Evolutionary conservation across 2,888 invertebrate genomes (phyloP).

Genomic region (Spicauda simplicius): DNA sequence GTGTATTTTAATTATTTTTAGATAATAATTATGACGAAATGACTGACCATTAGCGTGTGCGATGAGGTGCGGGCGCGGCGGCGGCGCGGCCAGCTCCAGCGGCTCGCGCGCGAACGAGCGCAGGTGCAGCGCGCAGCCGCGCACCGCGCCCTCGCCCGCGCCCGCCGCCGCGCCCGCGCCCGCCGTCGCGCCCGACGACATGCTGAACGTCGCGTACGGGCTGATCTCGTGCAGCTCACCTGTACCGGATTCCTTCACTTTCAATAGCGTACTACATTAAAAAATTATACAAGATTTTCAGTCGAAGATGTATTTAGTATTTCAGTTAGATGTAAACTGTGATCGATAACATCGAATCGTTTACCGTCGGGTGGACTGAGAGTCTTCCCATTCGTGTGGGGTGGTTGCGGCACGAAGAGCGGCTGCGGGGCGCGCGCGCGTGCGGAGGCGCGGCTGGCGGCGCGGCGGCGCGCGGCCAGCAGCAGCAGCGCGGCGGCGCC

Average conservation of each 20-base stretch:
- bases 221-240: conserved; percentile 89
- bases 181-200: conserved; percentile 71
- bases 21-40: background rate
- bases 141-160: conserved; percentile 64
- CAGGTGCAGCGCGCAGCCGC: conserved; percentile 75
- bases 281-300: no score
- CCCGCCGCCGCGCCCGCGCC: conserved; percentile 58
- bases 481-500: conserved; percentile 43
- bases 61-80: conserved; percentile 62
- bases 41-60: conserved; percentile 54
- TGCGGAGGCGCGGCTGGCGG: conserved; percentile 43
- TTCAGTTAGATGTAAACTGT: no score
- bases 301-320: no score
- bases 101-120: conserved; percentile 61
- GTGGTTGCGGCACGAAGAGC: conserved; percentile 61
- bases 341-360: no score
- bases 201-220: conserved; percentile 91
- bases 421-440: conserved; percentile 49
- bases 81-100: conserved; percentile 60
- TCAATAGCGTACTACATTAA: no score
- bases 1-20: no score
- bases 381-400: conserved; percentile 58
- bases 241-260: conserved; percentile 22
- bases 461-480: conserved; percentile 47
- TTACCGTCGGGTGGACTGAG: conserved; percentile 59